phyloP scores from a whole-genome alignment of 2,113 vertebrate species.

The Psophia crepitans region DNA sequence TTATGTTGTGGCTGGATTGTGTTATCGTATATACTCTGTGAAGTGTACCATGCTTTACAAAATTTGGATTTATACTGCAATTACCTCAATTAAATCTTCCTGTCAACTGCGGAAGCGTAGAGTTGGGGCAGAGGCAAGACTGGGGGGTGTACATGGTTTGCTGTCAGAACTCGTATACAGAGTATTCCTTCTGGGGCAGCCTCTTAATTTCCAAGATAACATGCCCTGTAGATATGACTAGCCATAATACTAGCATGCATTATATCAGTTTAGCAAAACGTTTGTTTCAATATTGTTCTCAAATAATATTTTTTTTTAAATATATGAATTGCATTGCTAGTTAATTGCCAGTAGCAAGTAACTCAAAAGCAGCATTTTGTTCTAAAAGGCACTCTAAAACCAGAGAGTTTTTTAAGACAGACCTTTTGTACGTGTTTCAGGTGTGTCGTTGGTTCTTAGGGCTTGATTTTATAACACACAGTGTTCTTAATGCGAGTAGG shows the following conservation, averaged over 20 bases:
- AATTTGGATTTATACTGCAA: background rate
- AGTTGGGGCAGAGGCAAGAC: background rate
- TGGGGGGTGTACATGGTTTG: background rate
- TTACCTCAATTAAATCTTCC: background rate
- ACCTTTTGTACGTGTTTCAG: accelerated
- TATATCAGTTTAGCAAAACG: background rate
- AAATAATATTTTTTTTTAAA: background rate
- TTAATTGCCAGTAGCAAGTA: background rate
- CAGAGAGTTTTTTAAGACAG: background rate
- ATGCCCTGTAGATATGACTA: background rate
- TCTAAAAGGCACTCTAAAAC: background rate
- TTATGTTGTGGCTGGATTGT: background rate
- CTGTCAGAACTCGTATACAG: background rate
- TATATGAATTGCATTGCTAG: background rate
- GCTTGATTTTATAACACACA: background rate
- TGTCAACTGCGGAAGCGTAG: background rate
- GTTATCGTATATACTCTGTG: background rate
- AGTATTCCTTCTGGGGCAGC: background rate
- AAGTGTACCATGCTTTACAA: background rate
- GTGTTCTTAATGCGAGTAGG: background rate
- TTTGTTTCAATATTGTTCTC: background rate
- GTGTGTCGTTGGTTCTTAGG: background rate
- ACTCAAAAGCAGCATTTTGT: background rate
- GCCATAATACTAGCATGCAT: background rate
- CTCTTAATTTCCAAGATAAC: background rate